Evolutionary conservation across 2,113 vertebrate species (phyloP).

Genomic region (Lophotis ruficrista): DNA sequence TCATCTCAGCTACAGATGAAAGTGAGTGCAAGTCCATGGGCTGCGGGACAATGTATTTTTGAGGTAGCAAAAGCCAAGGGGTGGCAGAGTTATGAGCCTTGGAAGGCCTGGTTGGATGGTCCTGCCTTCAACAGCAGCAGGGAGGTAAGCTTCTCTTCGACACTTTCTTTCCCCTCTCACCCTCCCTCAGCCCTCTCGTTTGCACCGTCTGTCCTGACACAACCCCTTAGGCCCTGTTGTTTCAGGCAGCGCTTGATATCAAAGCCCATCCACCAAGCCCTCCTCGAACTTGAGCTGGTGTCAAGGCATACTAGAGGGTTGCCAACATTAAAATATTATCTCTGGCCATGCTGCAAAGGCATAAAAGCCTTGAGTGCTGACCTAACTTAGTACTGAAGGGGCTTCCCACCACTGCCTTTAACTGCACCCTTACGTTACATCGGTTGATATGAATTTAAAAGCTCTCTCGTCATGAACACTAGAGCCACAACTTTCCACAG

Average conservation of each 20-base stretch:
- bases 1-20: neutral
- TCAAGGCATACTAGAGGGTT: neutral
- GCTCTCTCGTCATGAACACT: accelerated
- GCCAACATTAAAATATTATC: neutral
- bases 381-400: neutral
- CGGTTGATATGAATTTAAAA: neutral
- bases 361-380: too few relatives aligned
- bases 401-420: neutral
- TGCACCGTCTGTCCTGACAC: neutral
- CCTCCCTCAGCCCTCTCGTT: neutral
- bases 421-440: accelerated
- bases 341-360: accelerated
- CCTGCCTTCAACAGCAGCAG: accelerated
- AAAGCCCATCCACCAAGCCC: neutral
- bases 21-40: neutral
- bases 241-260: neutral
- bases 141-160: neutral
- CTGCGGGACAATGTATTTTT: accelerated
- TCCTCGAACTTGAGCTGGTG: neutral
- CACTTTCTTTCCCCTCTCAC: neutral
- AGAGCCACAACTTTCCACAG: accelerated
- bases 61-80: neutral
- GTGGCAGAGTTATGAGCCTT: neutral
- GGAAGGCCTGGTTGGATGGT: neutral
- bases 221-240: neutral